Conservation (phyloP, 2,888 invertebrate species). For the Andrena haemorrhoa region DNA sequence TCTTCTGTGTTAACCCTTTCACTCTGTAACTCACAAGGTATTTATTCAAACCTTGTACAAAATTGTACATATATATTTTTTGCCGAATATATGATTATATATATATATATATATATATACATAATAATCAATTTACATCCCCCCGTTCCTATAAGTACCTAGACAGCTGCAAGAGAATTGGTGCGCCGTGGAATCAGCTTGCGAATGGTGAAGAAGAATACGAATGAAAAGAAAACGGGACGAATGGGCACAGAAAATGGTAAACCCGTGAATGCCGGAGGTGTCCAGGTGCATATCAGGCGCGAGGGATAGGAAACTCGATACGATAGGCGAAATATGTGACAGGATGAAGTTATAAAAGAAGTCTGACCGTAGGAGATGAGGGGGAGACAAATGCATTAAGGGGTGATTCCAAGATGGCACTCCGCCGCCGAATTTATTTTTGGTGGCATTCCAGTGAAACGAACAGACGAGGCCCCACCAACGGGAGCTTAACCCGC, state of each 20-base stretch:
- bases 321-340: conserved; percentile 44
- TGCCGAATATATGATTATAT: no score
- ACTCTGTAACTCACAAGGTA: no score
- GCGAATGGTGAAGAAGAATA: background rate
- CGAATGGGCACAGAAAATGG: background rate
- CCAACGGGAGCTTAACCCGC: conserved; percentile 48
- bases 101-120: no score
- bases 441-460: conserved; percentile 80
- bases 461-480: conserved; percentile 64
- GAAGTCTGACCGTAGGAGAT: conserved; percentile 4
- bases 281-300: background rate
- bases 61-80: no score
- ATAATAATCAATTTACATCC: no score
- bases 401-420: conserved; percentile 68
- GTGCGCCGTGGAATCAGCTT: background rate
- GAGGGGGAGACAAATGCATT: conserved; percentile 50
- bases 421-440: conserved; percentile 75
- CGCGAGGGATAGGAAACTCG: conserved; percentile 25
- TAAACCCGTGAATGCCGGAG: background rate
- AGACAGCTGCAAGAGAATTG: no score
- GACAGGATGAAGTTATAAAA: conserved; percentile 36
- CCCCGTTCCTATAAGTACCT: no score
- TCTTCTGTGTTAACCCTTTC: no score
- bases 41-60: no score
- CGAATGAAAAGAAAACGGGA: background rate